Percentiles rank a stretch among this genome's conserved stretches.
These are phyloP conservation scores for Sphaerophoria rueppellii DNA, from an alignment of 2,888 invertebrate species.

Conservation along the genomic window DNA sequence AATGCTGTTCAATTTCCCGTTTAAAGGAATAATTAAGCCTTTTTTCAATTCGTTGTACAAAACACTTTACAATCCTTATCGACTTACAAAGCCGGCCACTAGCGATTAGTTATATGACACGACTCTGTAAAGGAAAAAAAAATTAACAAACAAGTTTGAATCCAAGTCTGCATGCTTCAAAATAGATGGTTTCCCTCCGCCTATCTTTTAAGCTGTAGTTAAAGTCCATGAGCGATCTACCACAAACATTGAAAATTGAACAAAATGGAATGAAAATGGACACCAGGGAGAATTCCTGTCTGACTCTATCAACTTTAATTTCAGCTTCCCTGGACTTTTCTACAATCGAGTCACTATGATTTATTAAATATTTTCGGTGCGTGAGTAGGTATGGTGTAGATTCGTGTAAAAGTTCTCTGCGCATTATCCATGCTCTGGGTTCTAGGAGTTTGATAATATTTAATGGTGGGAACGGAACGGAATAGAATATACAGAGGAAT, in stretches of 20 bases:
- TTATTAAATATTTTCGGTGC: slow-evolving; percentile 47
- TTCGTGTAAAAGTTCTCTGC: background rate
- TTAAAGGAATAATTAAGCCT: too few relatives aligned
- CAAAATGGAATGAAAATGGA: slow-evolving; percentile 12
- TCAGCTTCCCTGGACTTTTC: slow-evolving; percentile 55
- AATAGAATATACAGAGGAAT: slow-evolving; percentile 34
- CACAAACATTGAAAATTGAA: background rate
- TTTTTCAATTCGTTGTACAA: slow-evolving; percentile 1
- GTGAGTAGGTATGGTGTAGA: slow-evolving; percentile 37
- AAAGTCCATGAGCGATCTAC: background rate
- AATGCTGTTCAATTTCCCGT: too few relatives aligned
- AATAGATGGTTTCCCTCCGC: slow-evolving; percentile 19
- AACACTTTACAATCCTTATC: slow-evolving; percentile 37
- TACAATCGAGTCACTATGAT: slow-evolving; percentile 58
- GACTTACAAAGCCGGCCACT: slow-evolving; percentile 33
- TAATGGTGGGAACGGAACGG: background rate
- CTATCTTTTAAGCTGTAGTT: background rate
- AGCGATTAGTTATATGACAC: slow-evolving; percentile 57
- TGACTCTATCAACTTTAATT: slow-evolving; percentile 52
- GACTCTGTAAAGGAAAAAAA: slow-evolving; percentile 10
- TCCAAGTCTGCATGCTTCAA: slow-evolving; percentile 14
- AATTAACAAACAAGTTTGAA: slow-evolving; percentile 53
- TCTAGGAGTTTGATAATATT: slow-evolving; percentile 29
- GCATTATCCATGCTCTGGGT: slow-evolving; percentile 39
- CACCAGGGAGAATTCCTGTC: slow-evolving; percentile 62